Evolutionary conservation across 2,888 invertebrate genomes (phyloP).

Genomic region (Oxycera nigricornis): DNA sequence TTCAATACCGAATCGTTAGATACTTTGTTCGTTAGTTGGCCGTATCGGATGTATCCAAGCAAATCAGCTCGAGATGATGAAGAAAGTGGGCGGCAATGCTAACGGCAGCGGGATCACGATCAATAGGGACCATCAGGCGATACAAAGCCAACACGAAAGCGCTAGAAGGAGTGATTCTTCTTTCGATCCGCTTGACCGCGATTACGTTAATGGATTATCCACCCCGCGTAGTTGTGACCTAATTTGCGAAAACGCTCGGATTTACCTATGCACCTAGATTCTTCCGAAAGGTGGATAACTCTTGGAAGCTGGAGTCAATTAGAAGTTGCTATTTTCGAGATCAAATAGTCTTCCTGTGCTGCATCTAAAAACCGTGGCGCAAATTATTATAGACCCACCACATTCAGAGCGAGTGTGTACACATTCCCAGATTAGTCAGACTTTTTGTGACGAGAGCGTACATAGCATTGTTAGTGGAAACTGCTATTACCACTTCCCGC

Average conservation of each 20-base stretch:
- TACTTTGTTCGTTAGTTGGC: constrained; percentile 20
- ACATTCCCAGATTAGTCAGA: too few relatives aligned
- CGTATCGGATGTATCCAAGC: background rate
- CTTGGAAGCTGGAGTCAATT: too few relatives aligned
- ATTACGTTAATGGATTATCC: constrained; percentile 26
- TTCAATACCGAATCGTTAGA: constrained; percentile 25
- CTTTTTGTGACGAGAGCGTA: too few relatives aligned
- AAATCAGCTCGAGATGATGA: constrained; percentile 4
- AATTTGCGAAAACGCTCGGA: constrained; percentile 25
- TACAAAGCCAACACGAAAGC: background rate
- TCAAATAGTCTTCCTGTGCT: too few relatives aligned
- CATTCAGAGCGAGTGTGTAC: too few relatives aligned
- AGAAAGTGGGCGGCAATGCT: constrained; percentile 14
- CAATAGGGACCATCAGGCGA: constrained; percentile 7
- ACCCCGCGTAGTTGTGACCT: constrained; percentile 20
- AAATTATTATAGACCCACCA: too few relatives aligned
- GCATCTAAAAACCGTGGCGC: too few relatives aligned
- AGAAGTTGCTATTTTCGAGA: too few relatives aligned
- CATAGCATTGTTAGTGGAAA: too few relatives aligned
- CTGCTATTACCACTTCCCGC: too few relatives aligned
- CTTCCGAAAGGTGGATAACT: background rate
- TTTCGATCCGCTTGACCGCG: background rate
- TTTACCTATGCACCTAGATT: background rate
- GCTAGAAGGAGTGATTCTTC: background rate
- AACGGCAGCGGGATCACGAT: background rate